Evolutionary conservation across 1,140 invertebrate species (phyloP), one percentile per base, ranked within the genome.

Genomic region (Microplitis mediator): DNA sequence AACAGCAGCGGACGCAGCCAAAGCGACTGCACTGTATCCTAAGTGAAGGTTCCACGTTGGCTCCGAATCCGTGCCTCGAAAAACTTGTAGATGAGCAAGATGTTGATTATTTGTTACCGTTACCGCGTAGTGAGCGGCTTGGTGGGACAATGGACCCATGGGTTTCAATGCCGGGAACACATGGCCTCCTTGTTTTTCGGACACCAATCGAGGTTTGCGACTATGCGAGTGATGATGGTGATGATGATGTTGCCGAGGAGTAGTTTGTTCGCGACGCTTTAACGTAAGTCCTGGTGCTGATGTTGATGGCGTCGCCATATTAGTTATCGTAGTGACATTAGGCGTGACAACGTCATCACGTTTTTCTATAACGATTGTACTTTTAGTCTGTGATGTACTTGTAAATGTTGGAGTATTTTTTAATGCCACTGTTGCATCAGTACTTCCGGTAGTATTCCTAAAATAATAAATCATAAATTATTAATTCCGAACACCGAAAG

Each of bases 361-460:
- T 77, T 92, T 91, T 83, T 96, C 95, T 36, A 96, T 92, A 4
- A 94, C 88, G 75, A 97, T 97, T 54, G 92, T 91, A 79, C 93
- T 95, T 83, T 94, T 94, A 32, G 89, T 89, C 79, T 94, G 93
- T 1, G 91, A 92, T 0, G 92, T 93, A 45, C 91, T 93, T 60
- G 92, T 93, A 84, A 95, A 95, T 9, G 91, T 91, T 78, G 71
- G 64, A 13, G 64, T 52, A 36, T 36, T 66, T 36, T 72, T 67
- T 32, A 58, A 39, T 1, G 70, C 16, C n/a, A 45, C 9, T 4
- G 81, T 80, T 16, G 78, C 81, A 78, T 84, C 74, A 73, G 64
- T 64, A 14, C 74, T 72, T 73, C 78, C 78, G 61, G 81, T 78
- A 36, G 76, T 86, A 71, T 93, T 91, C 76, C 93, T 92, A 82